These are phyloP conservation scores for Adelosebastes latens DNA, from an alignment of 2,797 vertebrate species.

Conservation along the genomic window DNA sequence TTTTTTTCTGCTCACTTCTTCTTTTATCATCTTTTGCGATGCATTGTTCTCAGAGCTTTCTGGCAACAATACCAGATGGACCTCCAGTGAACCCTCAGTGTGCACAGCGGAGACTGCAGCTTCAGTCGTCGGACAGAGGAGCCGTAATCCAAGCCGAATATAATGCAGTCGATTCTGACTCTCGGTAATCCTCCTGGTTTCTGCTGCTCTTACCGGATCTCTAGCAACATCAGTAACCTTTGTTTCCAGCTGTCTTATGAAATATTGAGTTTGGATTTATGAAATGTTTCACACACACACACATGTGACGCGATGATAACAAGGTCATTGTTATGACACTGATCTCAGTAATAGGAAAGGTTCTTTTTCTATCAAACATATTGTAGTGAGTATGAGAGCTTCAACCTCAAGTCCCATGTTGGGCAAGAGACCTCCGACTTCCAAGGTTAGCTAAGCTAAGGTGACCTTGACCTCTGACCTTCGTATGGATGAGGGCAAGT, in stretches of 20 bases:
- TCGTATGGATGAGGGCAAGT: neutral
- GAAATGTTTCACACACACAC: conserved; percentile 14
- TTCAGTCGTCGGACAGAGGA: conserved; percentile 42
- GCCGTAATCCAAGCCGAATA: conserved; percentile 44
- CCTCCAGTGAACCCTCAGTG: conserved; percentile 42
- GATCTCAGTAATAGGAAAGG: neutral
- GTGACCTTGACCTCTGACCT: conserved; percentile 25
- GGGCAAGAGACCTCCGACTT: neutral
- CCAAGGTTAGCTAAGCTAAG: neutral
- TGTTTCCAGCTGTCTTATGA: conserved; percentile 35
- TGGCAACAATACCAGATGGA: conserved; percentile 39
- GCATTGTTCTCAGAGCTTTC: conserved; percentile 43
- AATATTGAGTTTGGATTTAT: conserved; percentile 24
- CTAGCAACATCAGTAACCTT: conserved; percentile 27
- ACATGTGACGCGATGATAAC: neutral
- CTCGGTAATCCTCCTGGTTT: conserved; percentile 36
- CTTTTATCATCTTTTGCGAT: conserved; percentile 29
- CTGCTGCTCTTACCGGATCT: conserved; percentile 36
- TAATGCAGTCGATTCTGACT: conserved; percentile 44
- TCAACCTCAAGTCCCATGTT: neutral
- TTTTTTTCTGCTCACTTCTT: conserved; percentile 21
- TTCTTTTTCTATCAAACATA: neutral
- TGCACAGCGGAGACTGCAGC: conserved; percentile 23
- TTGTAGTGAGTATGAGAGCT: neutral
- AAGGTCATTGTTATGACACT: neutral